A percentile compares a stretch with the other conserved stretches of the same genome.
Conservation (phyloP, 1,140 invertebrate genomes). For the Tetranychus cinnabarinus region DNA sequence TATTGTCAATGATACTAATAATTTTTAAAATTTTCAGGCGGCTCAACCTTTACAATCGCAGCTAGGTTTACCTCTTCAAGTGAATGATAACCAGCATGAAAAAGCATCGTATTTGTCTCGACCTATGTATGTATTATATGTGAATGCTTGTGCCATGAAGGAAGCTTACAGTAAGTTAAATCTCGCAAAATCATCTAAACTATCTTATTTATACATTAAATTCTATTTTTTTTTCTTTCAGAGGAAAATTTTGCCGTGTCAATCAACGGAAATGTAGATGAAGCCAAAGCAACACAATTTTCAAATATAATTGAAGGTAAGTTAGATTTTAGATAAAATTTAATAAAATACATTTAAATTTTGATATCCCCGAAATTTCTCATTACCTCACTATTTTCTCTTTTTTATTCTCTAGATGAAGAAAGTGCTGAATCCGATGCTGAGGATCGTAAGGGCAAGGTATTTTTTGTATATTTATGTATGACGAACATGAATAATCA, state of each 20-base stretch:
- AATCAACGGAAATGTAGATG: neutral
- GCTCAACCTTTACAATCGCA: constrained; percentile 74
- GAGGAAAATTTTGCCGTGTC: neutral
- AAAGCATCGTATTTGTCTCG: constrained; percentile 47
- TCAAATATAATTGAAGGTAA: neutral
- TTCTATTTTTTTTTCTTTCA: neutral
- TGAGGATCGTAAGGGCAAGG: neutral
- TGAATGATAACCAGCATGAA: constrained; percentile 44
- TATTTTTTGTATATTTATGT: neutral
- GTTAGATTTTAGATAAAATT: neutral
- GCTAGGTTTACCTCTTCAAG: constrained; percentile 50
- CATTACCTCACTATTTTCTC: neutral
- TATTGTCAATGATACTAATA: neutral
- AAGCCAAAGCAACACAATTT: neutral
- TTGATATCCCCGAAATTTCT: no score
- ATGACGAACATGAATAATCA: no score
- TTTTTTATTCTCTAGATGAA: neutral
- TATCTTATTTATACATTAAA: neutral
- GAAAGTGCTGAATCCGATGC: neutral
- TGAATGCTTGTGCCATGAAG: constrained; percentile 15
- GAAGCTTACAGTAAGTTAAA: neutral
- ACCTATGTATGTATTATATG: constrained; percentile 65
- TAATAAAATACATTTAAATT: neutral
- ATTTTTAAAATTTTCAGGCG: constrained; percentile 20
- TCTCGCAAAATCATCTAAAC: no score